These are phyloP conservation scores for Tinamus major DNA, from an alignment of 2,797 vertebrate genomes.

Conservation along the genomic window DNA sequence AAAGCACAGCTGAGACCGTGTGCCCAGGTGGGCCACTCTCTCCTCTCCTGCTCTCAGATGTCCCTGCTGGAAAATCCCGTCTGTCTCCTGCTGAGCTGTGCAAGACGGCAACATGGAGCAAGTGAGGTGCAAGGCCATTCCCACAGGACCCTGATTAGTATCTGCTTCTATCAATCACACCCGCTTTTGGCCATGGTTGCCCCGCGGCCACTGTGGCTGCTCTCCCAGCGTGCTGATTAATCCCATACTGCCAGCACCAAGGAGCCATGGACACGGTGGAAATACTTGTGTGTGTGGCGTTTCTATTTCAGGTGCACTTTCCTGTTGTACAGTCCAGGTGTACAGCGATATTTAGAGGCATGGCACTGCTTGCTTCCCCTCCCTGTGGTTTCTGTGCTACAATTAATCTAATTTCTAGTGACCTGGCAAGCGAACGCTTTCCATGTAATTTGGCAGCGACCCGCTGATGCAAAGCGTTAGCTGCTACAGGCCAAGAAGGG, in stretches of 20 bases:
- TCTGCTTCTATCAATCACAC: neutral
- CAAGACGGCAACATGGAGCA: neutral
- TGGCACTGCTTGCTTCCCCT: neutral
- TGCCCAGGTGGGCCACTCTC: neutral
- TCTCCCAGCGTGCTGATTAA: neutral
- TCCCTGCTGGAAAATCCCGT: neutral
- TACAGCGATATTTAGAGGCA: neutral
- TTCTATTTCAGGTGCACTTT: neutral
- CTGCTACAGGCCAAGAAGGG: conserved; percentile 36
- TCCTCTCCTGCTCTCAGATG: rapidly evolving
- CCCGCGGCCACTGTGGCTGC: neutral
- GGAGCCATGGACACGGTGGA: neutral
- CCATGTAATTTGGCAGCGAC: conserved; percentile 52
- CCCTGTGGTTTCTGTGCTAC: conserved; percentile 42
- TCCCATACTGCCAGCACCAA: neutral
- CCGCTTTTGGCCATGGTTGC: neutral
- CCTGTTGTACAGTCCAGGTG: neutral
- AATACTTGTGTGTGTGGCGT: neutral
- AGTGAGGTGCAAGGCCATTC: neutral
- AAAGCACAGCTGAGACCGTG: neutral
- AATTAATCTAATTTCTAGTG: conserved; percentile 75
- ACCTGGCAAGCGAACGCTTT: conserved; percentile 46
- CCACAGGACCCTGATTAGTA: neutral
- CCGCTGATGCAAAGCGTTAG: neutral
- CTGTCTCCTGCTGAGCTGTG: neutral